phyloP scores from a whole-genome alignment of 2,113 vertebrate genomes.

The Oxyura jamaicensis region DNA sequence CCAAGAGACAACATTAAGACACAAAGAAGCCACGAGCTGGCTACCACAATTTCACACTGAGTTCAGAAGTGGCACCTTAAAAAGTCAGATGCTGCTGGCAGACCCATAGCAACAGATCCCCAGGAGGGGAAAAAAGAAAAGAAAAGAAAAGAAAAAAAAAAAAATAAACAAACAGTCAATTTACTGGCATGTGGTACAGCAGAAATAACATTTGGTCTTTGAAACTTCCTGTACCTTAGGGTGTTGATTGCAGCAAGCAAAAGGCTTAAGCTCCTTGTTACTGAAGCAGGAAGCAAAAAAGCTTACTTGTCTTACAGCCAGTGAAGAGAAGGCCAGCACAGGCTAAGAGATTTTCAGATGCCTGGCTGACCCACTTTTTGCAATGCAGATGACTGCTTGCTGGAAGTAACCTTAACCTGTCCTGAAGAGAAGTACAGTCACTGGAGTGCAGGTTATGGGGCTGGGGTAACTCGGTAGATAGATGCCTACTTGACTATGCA shows the following conservation, averaged over 20 bases:
- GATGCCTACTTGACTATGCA: not conserved
- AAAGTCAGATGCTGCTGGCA: not conserved
- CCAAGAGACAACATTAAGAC: not conserved
- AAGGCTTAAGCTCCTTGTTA: not conserved
- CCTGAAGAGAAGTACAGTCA: not conserved
- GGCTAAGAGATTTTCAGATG: not conserved
- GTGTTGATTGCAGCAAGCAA: not conserved
- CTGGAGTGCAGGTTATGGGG: not conserved
- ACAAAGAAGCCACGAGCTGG: not conserved
- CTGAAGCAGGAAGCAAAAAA: slow-evolving; percentile 11
- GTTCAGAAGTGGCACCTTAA: not conserved
- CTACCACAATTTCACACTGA: not conserved
- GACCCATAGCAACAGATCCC: not conserved
- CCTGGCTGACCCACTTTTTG: not conserved
- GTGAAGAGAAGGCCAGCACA: not conserved
- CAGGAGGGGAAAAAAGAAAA: not conserved
- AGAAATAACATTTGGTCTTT: not conserved
- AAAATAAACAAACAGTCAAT: no score
- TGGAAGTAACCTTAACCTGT: not conserved
- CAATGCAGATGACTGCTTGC: not conserved
- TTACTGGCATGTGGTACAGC: not conserved
- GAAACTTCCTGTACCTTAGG: not conserved
- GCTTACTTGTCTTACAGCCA: not conserved
- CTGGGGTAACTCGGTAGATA: not conserved
- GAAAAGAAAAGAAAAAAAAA: not conserved